A percentile compares a stretch with the other conserved stretches of the same genome.
These are phyloP conservation scores for Lasius platythorax DNA, from an alignment of 2,888 invertebrate species.

Conservation along the genomic window DNA sequence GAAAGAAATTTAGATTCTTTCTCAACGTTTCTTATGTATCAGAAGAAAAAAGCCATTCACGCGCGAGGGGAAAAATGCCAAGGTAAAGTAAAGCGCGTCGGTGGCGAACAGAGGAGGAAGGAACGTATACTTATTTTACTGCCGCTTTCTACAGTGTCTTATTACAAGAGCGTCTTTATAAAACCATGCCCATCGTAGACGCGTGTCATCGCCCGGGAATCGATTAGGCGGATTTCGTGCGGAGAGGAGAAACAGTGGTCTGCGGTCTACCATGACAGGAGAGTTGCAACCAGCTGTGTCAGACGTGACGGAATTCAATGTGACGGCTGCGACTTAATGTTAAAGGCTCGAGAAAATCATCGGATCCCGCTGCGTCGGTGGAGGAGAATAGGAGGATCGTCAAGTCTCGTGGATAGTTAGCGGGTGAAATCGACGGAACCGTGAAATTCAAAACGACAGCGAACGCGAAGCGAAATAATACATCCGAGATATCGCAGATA, in stretches of 20 bases:
- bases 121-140: not conserved
- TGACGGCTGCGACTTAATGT: constrained; percentile 34
- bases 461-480: constrained; percentile 33
- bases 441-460: constrained; percentile 57
- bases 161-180: not conserved
- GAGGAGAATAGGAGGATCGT: not conserved
- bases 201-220: constrained; percentile 59
- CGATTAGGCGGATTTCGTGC: constrained; percentile 61
- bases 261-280: constrained; percentile 46
- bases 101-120: not conserved
- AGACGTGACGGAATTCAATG: constrained; percentile 51
- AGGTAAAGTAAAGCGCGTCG: not conserved
- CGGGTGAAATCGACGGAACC: constrained; percentile 23
- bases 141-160: not conserved
- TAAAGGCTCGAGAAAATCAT: constrained; percentile 11
- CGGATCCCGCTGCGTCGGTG: constrained; percentile 23
- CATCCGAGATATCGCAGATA: not conserved
- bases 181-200: not conserved
- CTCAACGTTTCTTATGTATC: not conserved
- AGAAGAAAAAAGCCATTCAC: not conserved
- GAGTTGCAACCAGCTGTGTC: constrained; percentile 40
- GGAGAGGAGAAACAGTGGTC: constrained; percentile 37
- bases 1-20: not conserved
- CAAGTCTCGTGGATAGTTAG: constrained; percentile 15
- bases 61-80: not conserved